A percentile compares a stretch with the other conserved stretches of the same genome.
Evolutionary conservation across 2,888 invertebrate genomes (phyloP).

Genomic region (Odiellus spinosus): DNA sequence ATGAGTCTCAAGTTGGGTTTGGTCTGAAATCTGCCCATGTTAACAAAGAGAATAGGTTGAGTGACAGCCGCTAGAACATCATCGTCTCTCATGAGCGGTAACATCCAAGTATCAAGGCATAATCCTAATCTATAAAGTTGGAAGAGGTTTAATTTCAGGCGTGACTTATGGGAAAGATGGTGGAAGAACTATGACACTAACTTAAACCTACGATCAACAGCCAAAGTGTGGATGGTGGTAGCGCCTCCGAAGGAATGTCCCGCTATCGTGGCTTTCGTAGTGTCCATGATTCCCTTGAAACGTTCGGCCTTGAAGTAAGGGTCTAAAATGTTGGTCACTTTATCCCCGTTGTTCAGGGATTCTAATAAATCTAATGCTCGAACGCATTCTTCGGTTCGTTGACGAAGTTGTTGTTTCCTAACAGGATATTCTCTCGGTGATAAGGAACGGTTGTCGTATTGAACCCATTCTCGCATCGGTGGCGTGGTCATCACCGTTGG

Average conservation of each 20-base stretch:
- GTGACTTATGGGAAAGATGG: background rate
- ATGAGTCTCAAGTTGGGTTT: conserved; percentile 37
- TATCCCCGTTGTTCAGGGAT: conserved; percentile 35
- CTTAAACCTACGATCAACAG: conserved; percentile 39
- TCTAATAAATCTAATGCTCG: conserved; percentile 36
- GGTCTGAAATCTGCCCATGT: conserved; percentile 43
- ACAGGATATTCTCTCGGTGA: too few relatives aligned
- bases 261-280: conserved; percentile 35
- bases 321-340: conserved; percentile 35
- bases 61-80: conserved; percentile 31
- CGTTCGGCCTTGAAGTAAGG: conserved; percentile 25
- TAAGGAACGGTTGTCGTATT: too few relatives aligned
- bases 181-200: conserved; percentile 23
- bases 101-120: conserved; percentile 45
- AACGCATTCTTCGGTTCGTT: conserved; percentile 36
- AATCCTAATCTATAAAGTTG: conserved; percentile 36
- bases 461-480: too few relatives aligned
- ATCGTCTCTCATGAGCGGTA: conserved; percentile 37
- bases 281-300: conserved; percentile 34
- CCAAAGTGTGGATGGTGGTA: conserved; percentile 40
- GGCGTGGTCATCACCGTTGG: too few relatives aligned
- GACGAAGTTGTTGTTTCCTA: too few relatives aligned
- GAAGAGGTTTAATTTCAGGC: too few relatives aligned
- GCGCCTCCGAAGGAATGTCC: conserved; percentile 53
- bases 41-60: conserved; percentile 40